Evolutionary conservation across 1,140 invertebrate genomes (phyloP).

Genomic region (Venustaconcha ellipsiformis): DNA sequence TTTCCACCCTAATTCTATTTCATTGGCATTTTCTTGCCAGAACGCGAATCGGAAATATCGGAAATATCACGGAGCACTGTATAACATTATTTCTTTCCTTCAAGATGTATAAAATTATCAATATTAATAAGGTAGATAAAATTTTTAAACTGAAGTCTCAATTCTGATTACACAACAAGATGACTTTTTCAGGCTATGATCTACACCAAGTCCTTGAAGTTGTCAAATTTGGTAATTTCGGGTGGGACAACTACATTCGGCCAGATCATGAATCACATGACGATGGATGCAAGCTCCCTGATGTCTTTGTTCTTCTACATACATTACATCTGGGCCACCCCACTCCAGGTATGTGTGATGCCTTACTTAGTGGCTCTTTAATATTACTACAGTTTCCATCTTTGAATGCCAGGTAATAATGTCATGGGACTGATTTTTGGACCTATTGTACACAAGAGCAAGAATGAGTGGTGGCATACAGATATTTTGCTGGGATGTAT

Average conservation of each 20-base stretch:
- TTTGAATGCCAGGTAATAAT: no score
- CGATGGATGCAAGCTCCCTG: conserved; percentile 84
- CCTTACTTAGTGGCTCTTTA: no score
- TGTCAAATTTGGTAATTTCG: conserved; percentile 58
- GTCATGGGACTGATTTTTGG: no score
- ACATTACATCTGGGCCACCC: conserved; percentile 89
- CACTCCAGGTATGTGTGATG: conserved; percentile 77
- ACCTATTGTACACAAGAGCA: no score
- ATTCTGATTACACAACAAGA: background rate
- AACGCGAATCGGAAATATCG: no score
- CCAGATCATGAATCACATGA: conserved; percentile 81
- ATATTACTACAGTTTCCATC: no score
- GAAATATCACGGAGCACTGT: no score
- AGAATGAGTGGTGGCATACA: no score
- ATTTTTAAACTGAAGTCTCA: background rate
- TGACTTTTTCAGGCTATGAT: conserved; percentile 75
- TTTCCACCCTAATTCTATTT: no score
- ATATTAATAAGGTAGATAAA: background rate
- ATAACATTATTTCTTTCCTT: no score
- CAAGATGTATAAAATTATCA: background rate
- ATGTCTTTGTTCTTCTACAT: conserved; percentile 87
- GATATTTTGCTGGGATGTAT: no score
- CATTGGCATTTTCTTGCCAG: no score
- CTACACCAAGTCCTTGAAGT: conserved; percentile 73
- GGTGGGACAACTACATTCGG: conserved; percentile 71